Evolutionary conservation across 2,888 invertebrate species (phyloP), one percentile per base, ranked within the genome.

Genomic region (Drosophila nr. fundita): DNA sequence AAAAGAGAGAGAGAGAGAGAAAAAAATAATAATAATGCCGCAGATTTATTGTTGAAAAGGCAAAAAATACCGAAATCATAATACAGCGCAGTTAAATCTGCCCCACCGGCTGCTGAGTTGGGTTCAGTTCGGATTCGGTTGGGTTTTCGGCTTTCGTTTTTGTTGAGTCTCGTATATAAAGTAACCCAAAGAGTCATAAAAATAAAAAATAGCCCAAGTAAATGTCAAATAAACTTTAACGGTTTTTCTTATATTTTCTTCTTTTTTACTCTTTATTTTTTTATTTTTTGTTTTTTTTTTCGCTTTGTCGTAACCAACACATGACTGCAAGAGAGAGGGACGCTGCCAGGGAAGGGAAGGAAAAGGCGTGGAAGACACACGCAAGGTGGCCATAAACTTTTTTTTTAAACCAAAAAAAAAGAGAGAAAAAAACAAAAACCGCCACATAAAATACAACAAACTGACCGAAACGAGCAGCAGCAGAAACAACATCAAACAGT

Each of bases 161-260:
- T 60, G 34, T 59, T 64, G 57, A 36, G 53, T 60, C 36, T 36
- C 49, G 40, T 64, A 57, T 55, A 55, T 66, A 72, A 69, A 80
- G 73, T 76, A 77, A 82, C 80, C 83, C 90, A 75, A 71, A 83
- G 78, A 90, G 90, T 78, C 90, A 90, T 89, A 90, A 90, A 87
- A 90, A 90, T 90, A 90, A 87, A 87, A 90, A 89, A 88, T 89
- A 87, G 90, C 90, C 91, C 80, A 88, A 89, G 90, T 90, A 89
- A 86, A 87, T 87, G 90, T 90, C 87, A 90, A 87, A 87, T 90
- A 90, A 87, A 90, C 80, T 87, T 87, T 90, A 90, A 87, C 87
- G 90, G 87, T 84, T 89, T 86, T 86, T 78, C 71, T 85, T 82
- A 79, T 67, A 63, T 81, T 60, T 59, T 49, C 49, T 66, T 54